Base-by-base conservation (phyloP, 1,140 invertebrate genomes). In the Zaprionus nigranus region DNA sequence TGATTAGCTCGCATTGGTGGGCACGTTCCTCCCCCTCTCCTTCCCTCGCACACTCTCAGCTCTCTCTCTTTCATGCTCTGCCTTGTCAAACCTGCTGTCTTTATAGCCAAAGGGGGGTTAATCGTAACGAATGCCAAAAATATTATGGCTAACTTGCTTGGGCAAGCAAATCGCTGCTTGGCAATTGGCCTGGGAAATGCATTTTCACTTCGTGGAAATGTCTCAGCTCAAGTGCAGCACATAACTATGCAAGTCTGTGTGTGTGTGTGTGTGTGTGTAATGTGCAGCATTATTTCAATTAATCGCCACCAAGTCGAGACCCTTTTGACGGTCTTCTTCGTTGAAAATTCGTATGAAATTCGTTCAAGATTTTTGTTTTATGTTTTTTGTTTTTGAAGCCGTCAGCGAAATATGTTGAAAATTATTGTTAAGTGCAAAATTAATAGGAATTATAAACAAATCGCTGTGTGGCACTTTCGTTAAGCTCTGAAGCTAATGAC, bases 391-490 rank as follows among this genome's bases (percentile, higher is more conserved):
- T 40, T 40, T 40, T 40, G n/a, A 15, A 36, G 46, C 30, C 34
- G 84, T 87, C 84, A 87, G 84, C 84, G 40, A 46, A 77, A 54
- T 73, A 67, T 61, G 24, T 57, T 57, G 49, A 36, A 46, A 71
- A 68, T 79, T 81, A 84, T 76, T 68, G 62, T 64, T 75, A 81
- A 83, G 69, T 74, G 59, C 76, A 72, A 64, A 88, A 73, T 90
- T 88, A 84, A 79, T 69, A 67, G 61, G 81, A 90, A 88, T 78
- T 70, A 63, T 58, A 59, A 83, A 64, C 59, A 78, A 78, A 70
- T 69, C 22, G 20, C 34, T 20, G 46, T 65, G 22, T 40, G 40
- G 38, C 64, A 74, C 26, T 73, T 67, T 73, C 30, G 62, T 65
- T 30, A 26, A 17, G 36, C 6, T 28, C 6, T 28, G 36, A 58